A percentile compares a stretch with the other conserved stretches of the same genome.
Evolutionary conservation across 1,140 invertebrate genomes (phyloP).

Genomic region (Meloidogyne exigua): DNA sequence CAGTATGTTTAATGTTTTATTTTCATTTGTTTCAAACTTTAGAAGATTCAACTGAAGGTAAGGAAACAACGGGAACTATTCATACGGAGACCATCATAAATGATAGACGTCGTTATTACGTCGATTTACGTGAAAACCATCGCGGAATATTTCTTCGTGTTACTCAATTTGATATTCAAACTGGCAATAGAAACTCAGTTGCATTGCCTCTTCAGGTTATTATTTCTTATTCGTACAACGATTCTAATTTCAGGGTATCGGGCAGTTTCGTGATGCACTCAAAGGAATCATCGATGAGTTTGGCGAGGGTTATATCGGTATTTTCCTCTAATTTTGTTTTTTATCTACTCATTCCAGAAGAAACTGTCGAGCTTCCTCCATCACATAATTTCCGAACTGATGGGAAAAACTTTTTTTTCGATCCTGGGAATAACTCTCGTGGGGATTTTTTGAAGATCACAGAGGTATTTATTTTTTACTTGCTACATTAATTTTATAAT

Average conservation of each 20-base stretch:
- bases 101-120: conserved; percentile 44
- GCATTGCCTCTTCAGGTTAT: conserved; percentile 37
- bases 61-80: neutral
- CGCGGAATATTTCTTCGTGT: conserved; percentile 40
- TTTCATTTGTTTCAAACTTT: neutral
- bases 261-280: conserved; percentile 35
- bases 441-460: conserved; percentile 49
- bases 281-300: conserved; percentile 38
- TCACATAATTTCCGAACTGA: conserved; percentile 39
- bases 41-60: conserved; percentile 29
- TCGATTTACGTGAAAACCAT: conserved; percentile 42
- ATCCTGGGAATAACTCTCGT: conserved; percentile 42
- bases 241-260: conserved; percentile 22
- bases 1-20: conserved; percentile 1
- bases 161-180: conserved; percentile 38
- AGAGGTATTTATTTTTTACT: conserved; percentile 25
- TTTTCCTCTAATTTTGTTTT: too few relatives aligned
- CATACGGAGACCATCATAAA: conserved; percentile 30
- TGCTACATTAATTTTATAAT: conserved; percentile 2
- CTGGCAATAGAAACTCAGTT: conserved; percentile 34
- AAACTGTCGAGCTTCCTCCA: conserved; percentile 28
- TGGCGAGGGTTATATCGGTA: conserved; percentile 37
- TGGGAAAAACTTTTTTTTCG: conserved; percentile 47
- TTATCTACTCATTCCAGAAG: conserved; percentile 27
- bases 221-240: too few relatives aligned